phyloP scores from a whole-genome alignment of 92 coral and sea anemone genomes.

The Epizoanthus illoricatus region DNA sequence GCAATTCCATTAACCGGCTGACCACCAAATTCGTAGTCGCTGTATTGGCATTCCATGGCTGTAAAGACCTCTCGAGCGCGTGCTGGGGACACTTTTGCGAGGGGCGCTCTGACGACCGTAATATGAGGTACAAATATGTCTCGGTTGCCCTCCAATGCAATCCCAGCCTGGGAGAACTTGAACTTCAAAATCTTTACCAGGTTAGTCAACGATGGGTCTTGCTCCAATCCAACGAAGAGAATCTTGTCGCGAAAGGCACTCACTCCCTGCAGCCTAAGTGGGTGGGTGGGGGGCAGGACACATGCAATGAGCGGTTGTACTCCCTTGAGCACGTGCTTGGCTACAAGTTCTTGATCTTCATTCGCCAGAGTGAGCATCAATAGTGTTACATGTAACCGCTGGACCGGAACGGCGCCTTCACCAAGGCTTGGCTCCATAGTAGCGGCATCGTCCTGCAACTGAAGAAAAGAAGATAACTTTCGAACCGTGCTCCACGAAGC shows the following conservation, averaged over 20 bases:
- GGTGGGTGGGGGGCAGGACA: constrained; percentile 50
- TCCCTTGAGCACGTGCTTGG: constrained; percentile 66
- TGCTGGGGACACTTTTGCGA: constrained; percentile 35
- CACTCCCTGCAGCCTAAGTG: constrained; percentile 54
- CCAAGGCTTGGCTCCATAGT: constrained; percentile 23
- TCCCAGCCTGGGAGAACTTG: constrained; percentile 63
- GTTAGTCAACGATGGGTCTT: constrained; percentile 47
- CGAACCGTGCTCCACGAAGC: too few species aligned
- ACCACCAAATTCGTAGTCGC: constrained; percentile 53
- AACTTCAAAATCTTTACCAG: constrained; percentile 55
- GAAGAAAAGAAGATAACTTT: neutral
- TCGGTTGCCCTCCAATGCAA: constrained; percentile 65
- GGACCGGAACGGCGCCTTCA: constrained; percentile 43
- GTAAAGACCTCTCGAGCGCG: constrained; percentile 38
- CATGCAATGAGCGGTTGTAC: constrained; percentile 66
- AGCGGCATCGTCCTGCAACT: constrained; percentile 48
- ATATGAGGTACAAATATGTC: constrained; percentile 70
- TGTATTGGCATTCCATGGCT: constrained; percentile 37
- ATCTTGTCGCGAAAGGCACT: constrained; percentile 63
- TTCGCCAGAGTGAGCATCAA: constrained; percentile 62
- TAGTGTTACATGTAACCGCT: constrained; percentile 68
- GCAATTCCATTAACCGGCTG: constrained; percentile 50
- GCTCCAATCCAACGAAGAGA: constrained; percentile 53
- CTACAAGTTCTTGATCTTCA: constrained; percentile 58
- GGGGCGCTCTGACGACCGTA: constrained; percentile 47